A percentile compares a stretch with the other conserved stretches of the same genome.
Evolutionary conservation across 2,797 vertebrate species (phyloP).

Genomic region (Eulemur albifrons): DNA sequence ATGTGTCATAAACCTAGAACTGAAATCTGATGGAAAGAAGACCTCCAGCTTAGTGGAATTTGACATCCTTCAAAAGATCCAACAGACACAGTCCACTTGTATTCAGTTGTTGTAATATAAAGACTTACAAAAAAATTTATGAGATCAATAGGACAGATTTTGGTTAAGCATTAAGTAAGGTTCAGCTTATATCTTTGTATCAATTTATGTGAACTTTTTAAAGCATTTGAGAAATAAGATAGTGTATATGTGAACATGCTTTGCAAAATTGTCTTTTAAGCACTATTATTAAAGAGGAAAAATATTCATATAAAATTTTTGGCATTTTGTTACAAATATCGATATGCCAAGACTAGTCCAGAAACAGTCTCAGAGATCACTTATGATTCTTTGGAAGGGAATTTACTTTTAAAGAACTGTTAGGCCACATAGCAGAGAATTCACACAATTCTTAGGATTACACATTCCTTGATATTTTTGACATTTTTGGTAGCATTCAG

Average conservation of each 20-base stretch:
- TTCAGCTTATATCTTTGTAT: constrained; percentile 20
- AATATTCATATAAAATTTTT: constrained; percentile 23
- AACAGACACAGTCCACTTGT: neutral
- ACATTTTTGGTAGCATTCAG: constrained; percentile 7
- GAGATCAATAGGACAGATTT: constrained; percentile 20
- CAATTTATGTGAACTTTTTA: constrained; percentile 34
- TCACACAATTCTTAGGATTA: neutral
- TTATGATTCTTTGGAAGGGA: neutral
- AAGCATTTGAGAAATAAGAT: constrained; percentile 16
- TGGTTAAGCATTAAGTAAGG: neutral
- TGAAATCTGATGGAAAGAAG: constrained; percentile 21
- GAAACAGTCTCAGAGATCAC: constrained; percentile 2
- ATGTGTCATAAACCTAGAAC: constrained; percentile 14
- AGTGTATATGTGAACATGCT: neutral
- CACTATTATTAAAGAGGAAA: neutral
- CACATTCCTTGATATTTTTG: constrained; percentile 20
- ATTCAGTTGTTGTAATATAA: neutral
- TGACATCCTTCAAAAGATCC: neutral
- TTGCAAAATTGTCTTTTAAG: neutral
- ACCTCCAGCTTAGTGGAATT: neutral
- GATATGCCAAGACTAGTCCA: neutral
- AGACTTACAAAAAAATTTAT: neutral
- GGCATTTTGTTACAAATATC: neutral
- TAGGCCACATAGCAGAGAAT: neutral
- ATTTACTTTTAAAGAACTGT: constrained; percentile 10